Conservation (phyloP, 92 coral and sea anemone species). For the Siderastrea siderea region DNA sequence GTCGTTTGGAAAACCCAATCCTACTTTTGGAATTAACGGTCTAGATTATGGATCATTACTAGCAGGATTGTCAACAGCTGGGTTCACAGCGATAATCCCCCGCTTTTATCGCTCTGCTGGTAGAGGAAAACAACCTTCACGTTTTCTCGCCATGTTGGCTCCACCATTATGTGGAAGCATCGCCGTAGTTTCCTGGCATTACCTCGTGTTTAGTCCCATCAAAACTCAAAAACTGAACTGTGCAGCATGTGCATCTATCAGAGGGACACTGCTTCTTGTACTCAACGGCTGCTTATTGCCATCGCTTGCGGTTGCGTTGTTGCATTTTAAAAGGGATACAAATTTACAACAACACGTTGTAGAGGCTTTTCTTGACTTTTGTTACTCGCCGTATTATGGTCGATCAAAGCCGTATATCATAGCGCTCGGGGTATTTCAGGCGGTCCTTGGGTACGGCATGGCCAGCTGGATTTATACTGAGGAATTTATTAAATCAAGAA, state of each 20-base stretch:
- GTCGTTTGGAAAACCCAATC: background rate
- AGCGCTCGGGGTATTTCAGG: conserved; percentile 75
- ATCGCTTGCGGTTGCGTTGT: conserved; percentile 60
- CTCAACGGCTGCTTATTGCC: conserved; percentile 80
- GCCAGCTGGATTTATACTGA: conserved; percentile 79
- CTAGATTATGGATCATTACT: background rate
- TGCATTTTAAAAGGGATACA: conserved; percentile 56
- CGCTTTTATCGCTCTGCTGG: conserved; percentile 28
- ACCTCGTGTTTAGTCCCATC: conserved; percentile 66
- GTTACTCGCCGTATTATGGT: conserved; percentile 68
- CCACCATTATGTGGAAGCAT: conserved; percentile 75
- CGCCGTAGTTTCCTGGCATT: conserved; percentile 70
- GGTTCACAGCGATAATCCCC: conserved; percentile 27
- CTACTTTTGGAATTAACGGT: background rate
- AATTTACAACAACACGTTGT: conserved; percentile 24
- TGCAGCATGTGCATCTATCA: conserved; percentile 77
- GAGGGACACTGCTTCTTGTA: conserved; percentile 71
- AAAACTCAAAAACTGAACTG: conserved; percentile 63
- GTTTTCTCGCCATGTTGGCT: conserved; percentile 56
- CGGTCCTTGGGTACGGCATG: conserved; percentile 73
- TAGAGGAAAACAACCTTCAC: background rate
- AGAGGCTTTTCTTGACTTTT: conserved; percentile 56
- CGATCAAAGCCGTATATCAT: conserved; percentile 65
- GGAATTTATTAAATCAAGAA: conserved; percentile 41
- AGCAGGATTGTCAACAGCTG: conserved; percentile 19